phyloP scores from a whole-genome alignment of 2,797 vertebrate species.

The Bryconaethiops microstoma region DNA sequence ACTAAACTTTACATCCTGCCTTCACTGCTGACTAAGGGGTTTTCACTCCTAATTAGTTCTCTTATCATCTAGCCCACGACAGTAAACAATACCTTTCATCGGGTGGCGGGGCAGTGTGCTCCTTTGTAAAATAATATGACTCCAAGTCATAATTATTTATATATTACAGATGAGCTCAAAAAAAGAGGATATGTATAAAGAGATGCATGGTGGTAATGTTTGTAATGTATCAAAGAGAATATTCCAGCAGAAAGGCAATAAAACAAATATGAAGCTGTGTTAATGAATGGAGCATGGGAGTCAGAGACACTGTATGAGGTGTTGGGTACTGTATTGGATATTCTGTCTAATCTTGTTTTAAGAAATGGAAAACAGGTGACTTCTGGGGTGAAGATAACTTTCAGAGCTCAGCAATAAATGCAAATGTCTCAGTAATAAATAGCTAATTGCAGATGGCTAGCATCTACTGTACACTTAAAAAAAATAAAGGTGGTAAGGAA shows the following conservation, averaged over 20 bases:
- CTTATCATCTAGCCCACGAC: slow-evolving; percentile 72
- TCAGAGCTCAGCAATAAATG: slow-evolving; percentile 11
- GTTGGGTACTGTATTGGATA: slow-evolving; percentile 50
- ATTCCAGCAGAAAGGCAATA: slow-evolving; percentile 39
- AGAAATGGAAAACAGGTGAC: slow-evolving; percentile 34
- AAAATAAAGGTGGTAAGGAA: no score
- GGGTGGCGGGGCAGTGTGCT: slow-evolving; percentile 60
- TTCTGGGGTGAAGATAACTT: slow-evolving; percentile 28
- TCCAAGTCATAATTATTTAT: slow-evolving; percentile 71
- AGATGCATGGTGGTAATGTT: slow-evolving; percentile 25
- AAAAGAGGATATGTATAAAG: slow-evolving; percentile 53
- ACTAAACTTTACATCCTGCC: slow-evolving; percentile 74
- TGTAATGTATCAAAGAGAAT: slow-evolving; percentile 38
- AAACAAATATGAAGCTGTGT: slow-evolving; percentile 18
- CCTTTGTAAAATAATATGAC: slow-evolving; percentile 69
- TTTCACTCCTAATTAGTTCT: slow-evolving; percentile 79
- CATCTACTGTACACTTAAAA: not conserved
- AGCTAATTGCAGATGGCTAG: no score
- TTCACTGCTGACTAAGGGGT: slow-evolving; percentile 75
- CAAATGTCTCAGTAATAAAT: not conserved
- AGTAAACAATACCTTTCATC: slow-evolving; percentile 74
- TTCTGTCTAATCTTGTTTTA: slow-evolving; percentile 48
- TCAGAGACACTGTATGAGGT: slow-evolving; percentile 21
- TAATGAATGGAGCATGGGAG: slow-evolving; percentile 4
- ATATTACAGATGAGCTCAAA: slow-evolving; percentile 62